Evolutionary conservation across 2,888 invertebrate species (phyloP).

Genomic region (Hypercompe scribonia): DNA sequence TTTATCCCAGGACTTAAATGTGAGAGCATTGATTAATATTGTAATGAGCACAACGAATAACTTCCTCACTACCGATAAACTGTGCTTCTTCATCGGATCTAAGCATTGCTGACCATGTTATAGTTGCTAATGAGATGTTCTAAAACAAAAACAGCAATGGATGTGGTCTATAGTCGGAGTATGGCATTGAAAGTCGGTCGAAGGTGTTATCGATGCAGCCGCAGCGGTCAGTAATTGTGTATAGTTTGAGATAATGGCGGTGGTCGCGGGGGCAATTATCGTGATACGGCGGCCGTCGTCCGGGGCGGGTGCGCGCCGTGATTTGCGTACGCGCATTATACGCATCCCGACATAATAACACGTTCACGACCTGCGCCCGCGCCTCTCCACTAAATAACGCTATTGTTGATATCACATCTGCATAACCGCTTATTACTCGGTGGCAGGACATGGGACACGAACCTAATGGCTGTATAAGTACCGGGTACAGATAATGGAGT

Average conservation of each 20-base stretch:
- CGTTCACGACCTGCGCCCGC: slow-evolving; percentile 40
- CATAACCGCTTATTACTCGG: slow-evolving; percentile 19
- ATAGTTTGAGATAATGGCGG: slow-evolving; percentile 77
- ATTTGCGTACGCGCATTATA: slow-evolving; percentile 75
- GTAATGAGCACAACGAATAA: slow-evolving; percentile 76
- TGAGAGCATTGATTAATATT: slow-evolving; percentile 82
- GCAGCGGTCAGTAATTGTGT: slow-evolving; percentile 75
- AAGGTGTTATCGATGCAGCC: slow-evolving; percentile 37
- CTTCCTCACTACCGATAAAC: slow-evolving; percentile 50
- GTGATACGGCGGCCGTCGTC: slow-evolving; percentile 62
- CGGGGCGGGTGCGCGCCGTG: slow-evolving; percentile 57
- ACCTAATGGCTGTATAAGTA: slow-evolving; percentile 24
- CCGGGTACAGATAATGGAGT: slow-evolving; percentile 13
- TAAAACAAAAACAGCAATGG: slow-evolving; percentile 18
- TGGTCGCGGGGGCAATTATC: slow-evolving; percentile 78
- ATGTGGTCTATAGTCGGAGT: background rate
- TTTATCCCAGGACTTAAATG: slow-evolving; percentile 67
- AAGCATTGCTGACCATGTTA: slow-evolving; percentile 7
- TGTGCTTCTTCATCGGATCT: background rate
- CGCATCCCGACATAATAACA: slow-evolving; percentile 55
- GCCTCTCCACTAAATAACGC: slow-evolving; percentile 56
- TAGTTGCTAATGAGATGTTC: background rate
- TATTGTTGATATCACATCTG: slow-evolving; percentile 33
- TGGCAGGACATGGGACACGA: slow-evolving; percentile 13
- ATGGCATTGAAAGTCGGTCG: slow-evolving; percentile 6